phyloP scores from a whole-genome alignment of 2,797 vertebrate genomes.

The Chelon auratus region DNA sequence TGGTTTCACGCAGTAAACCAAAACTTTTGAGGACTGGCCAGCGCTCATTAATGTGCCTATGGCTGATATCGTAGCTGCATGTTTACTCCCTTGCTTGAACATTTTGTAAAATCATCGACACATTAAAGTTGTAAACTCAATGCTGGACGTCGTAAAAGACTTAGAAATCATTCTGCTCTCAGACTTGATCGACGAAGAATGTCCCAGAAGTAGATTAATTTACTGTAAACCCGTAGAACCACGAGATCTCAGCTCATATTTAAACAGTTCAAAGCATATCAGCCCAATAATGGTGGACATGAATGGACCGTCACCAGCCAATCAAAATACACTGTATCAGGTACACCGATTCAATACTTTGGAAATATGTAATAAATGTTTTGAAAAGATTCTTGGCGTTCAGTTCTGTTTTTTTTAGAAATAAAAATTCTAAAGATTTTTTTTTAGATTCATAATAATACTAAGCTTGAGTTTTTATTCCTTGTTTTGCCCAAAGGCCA shows the following conservation, averaged over 20 bases:
- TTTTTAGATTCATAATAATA: constrained; percentile 19
- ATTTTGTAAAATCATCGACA: constrained; percentile 2
- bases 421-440: background rate
- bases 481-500: background rate
- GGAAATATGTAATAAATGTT: constrained; percentile 39
- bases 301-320: constrained; percentile 34
- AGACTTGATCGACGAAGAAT: constrained; percentile 25
- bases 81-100: background rate
- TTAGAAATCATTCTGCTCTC: background rate
- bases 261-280: constrained; percentile 35
- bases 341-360: constrained; percentile 27
- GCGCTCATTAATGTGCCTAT: background rate
- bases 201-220: constrained; percentile 9
- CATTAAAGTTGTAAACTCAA: constrained; percentile 1
- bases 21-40: no score
- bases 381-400: constrained; percentile 17
- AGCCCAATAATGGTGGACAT: constrained; percentile 41
- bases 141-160: background rate
- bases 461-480: constrained; percentile 3
- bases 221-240: constrained; percentile 24
- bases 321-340: constrained; percentile 29
- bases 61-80: background rate
- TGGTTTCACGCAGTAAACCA: constrained; percentile 39
- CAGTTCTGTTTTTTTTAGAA: constrained; percentile 29
- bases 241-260: constrained; percentile 24